These are phyloP conservation scores for Urocolius indicus DNA, from an alignment of 2,113 vertebrate genomes.

Conservation along the genomic window DNA sequence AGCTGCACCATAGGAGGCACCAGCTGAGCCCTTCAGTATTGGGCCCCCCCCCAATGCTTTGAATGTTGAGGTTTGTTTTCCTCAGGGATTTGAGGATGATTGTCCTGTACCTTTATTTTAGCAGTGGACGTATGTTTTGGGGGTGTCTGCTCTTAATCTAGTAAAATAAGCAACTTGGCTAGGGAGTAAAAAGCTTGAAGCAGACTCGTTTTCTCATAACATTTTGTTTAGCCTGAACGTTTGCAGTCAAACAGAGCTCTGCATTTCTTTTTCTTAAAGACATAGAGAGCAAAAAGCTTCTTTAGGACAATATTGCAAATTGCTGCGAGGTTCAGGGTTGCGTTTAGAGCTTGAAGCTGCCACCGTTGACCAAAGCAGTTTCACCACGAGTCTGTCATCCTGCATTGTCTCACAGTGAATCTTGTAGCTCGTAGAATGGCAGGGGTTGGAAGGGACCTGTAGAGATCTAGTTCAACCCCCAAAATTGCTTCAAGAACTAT, in stretches of 20 bases:
- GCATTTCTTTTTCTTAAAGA: not conserved
- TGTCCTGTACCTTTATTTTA: not conserved
- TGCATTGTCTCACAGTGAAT: fast-evolving
- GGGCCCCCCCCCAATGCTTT: not conserved
- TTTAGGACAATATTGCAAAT: not conserved
- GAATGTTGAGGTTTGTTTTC: not conserved
- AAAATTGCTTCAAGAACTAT: fast-evolving
- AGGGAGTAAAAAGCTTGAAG: not conserved
- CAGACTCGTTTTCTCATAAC: not conserved
- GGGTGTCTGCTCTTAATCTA: not conserved
- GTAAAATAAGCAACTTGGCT: not conserved
- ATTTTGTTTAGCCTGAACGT: conserved; percentile 1
- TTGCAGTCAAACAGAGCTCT: not conserved
- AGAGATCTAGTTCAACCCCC: no score
- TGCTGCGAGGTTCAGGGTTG: not conserved
- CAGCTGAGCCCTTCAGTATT: not conserved
- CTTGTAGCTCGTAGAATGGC: not conserved
- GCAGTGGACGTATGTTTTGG: not conserved
- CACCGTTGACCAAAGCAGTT: not conserved
- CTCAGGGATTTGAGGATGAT: not conserved
- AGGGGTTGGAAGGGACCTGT: no score
- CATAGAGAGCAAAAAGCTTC: not conserved
- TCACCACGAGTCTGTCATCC: not conserved
- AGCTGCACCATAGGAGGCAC: not conserved
- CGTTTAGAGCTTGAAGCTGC: not conserved